Conservation (phyloP, 2,113 vertebrate genomes). For the Dissostichus mawsoni region DNA sequence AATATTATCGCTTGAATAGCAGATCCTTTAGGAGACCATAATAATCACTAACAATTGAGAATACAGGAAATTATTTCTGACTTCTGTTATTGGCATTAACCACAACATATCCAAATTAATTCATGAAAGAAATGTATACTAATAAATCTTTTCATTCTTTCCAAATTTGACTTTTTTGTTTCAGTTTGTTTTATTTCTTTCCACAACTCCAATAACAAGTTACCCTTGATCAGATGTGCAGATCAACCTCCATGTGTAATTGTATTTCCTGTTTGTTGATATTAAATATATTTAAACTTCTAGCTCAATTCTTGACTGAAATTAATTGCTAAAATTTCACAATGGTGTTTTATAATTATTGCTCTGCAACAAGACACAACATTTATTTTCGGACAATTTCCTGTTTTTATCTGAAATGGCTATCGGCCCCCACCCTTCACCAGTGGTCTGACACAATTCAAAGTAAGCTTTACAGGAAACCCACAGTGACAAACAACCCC, state of each 20-base stretch:
- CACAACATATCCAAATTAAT: no score
- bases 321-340: slow-evolving; percentile 2
- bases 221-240: neutral
- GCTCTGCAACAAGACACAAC: neutral
- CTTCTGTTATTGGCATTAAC: neutral
- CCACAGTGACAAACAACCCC: neutral
- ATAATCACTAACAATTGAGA: neutral
- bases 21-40: neutral
- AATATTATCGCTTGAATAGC: neutral
- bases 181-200: neutral
- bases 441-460: neutral
- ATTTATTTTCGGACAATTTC: slow-evolving; percentile 19
- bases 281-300: slow-evolving; percentile 7
- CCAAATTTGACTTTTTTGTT: neutral
- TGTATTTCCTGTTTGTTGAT: neutral
- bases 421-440: neutral
- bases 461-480: slow-evolving; percentile 4
- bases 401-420: slow-evolving; percentile 12
- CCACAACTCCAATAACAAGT: neutral
- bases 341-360: neutral
- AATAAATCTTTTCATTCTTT: neutral
- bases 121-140: neutral
- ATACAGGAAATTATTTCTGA: neutral
- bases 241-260: neutral
- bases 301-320: neutral